These are phyloP conservation scores for Eublepharis macularius DNA, from an alignment of 2,113 vertebrate genomes.

Conservation along the genomic window DNA sequence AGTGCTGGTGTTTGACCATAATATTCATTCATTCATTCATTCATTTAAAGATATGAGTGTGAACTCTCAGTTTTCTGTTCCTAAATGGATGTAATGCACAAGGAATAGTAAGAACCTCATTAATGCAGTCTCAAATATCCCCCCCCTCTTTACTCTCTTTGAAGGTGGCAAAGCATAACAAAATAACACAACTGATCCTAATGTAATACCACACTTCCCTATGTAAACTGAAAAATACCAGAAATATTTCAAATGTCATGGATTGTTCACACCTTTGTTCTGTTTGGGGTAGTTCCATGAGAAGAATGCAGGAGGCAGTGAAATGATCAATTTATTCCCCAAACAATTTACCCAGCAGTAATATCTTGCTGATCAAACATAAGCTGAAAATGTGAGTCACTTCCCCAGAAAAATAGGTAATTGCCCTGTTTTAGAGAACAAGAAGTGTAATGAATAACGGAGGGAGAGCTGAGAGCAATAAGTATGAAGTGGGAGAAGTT, in stretches of 20 bases:
- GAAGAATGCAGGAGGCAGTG: background rate
- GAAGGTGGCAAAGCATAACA: background rate
- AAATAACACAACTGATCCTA: background rate
- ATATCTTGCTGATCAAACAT: background rate
- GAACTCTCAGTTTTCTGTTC: background rate
- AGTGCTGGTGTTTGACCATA: too few species aligned
- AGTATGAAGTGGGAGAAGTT: background rate
- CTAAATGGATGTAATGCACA: fast-evolving
- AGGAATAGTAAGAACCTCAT: fast-evolving
- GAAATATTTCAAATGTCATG: background rate
- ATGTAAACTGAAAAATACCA: slow-evolving; percentile 5
- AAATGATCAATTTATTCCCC: background rate
- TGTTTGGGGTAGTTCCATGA: background rate
- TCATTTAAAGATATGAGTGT: too few species aligned
- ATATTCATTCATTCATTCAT: too few species aligned
- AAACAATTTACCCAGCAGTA: background rate
- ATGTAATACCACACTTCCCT: background rate
- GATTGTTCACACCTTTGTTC: background rate
- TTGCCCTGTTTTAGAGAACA: background rate
- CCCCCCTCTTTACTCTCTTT: background rate
- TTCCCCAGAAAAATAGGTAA: background rate
- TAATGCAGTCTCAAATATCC: background rate
- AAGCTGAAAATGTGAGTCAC: background rate
- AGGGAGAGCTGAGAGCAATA: background rate
- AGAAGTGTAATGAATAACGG: background rate